These are phyloP conservation scores for Venturia canescens DNA, from an alignment of 1,140 invertebrate genomes.

Conservation along the genomic window DNA sequence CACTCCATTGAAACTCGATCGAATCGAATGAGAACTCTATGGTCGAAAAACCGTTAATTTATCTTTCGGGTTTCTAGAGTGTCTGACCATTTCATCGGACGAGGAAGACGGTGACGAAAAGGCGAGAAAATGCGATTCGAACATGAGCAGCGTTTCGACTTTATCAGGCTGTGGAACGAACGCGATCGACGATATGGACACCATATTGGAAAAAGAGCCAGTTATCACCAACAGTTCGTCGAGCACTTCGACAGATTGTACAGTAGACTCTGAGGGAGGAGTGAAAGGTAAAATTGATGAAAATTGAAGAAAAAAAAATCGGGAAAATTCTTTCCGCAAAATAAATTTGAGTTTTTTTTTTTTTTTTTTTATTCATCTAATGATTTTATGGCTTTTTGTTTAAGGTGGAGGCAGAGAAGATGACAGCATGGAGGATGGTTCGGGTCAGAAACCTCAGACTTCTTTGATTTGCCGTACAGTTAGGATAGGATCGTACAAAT, in stretches of 20 bases:
- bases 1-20: background rate
- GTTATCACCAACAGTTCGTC: conserved; percentile 72
- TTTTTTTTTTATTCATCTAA: no score
- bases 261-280: conserved; percentile 53
- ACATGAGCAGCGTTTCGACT: background rate
- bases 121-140: conserved; percentile 47
- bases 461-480: conserved; percentile 84
- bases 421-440: conserved; percentile 55
- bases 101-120: conserved; percentile 68
- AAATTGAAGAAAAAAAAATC: background rate
- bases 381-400: conserved; percentile 43
- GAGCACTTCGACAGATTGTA: conserved; percentile 51
- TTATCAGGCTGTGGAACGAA: conserved; percentile 6
- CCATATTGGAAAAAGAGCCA: conserved; percentile 76
- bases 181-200: conserved; percentile 60
- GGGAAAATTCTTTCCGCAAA: no score
- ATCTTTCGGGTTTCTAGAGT: conserved; percentile 60
- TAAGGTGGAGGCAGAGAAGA: conserved; percentile 74
- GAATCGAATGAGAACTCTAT: background rate
- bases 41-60: background rate
- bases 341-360: no score
- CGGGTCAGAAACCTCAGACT: conserved; percentile 65
- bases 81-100: conserved; percentile 74
- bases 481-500: conserved; percentile 88
- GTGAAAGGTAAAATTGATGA: conserved; percentile 48